Percentiles rank a stretch among this genome's conserved stretches.
Conservation (phyloP, 2,888 invertebrate species). For the Hirtodrosophila confusa region DNA sequence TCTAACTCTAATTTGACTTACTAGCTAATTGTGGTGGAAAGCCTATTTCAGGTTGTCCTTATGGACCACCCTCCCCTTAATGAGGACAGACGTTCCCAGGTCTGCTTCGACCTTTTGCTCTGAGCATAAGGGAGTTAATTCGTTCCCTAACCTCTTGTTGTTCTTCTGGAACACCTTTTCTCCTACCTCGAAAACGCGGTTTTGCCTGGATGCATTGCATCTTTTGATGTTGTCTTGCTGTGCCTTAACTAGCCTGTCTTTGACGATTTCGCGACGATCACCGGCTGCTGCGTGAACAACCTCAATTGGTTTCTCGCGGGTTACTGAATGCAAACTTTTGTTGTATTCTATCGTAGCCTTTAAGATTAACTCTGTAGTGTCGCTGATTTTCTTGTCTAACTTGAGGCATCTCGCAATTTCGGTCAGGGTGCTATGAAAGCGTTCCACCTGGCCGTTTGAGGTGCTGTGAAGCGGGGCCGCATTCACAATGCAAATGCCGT, state of each 20-base stretch:
- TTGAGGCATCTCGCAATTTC: constrained; percentile 17
- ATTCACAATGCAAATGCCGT: constrained; percentile 12
- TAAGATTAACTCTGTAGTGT: constrained; percentile 13
- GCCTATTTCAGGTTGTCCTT: constrained; percentile 13
- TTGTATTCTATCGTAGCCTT: constrained; percentile 7
- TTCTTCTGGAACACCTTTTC: constrained; percentile 8
- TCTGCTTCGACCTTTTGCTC: constrained; percentile 8
- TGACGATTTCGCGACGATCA: background rate
- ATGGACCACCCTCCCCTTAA: background rate
- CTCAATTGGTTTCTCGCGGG: too few species aligned
- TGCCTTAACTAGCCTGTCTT: background rate
- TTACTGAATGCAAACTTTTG: constrained; percentile 1
- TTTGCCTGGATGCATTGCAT: constrained; percentile 10
- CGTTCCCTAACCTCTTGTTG: constrained; percentile 16
- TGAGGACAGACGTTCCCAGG: constrained; percentile 11
- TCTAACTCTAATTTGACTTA: background rate
- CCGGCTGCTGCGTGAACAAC: too few species aligned
- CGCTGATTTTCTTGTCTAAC: constrained; percentile 7
- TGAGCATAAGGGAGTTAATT: constrained; percentile 4
- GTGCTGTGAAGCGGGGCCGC: constrained; percentile 27
- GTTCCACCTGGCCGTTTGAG: constrained; percentile 21
- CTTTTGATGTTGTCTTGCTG: constrained; percentile 2
- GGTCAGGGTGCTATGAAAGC: constrained; percentile 15
- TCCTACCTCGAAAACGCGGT: constrained; percentile 14
- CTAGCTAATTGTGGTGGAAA: constrained; percentile 5